phyloP scores from a whole-genome alignment of 2,113 vertebrate genomes.

The Nothoprocta pentlandii region DNA sequence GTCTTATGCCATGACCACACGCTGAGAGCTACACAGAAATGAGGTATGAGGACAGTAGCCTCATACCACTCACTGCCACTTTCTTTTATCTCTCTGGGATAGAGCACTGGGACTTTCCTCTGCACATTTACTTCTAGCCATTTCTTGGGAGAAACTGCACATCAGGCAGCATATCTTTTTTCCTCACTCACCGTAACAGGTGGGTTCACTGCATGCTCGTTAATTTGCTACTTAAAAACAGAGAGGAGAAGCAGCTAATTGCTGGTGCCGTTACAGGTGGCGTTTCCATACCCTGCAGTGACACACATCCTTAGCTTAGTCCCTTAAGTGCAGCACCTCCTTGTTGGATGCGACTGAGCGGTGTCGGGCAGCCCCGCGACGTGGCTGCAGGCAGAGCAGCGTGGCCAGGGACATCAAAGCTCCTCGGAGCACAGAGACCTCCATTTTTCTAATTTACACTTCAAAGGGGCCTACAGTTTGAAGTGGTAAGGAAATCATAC shows the following conservation, averaged over 20 bases:
- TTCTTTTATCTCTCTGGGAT: not conserved
- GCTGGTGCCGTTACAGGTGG: not conserved
- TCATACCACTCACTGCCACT: not conserved
- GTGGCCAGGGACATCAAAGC: not conserved
- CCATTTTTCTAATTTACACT: constrained; percentile 73
- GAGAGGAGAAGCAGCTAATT: constrained; percentile 35
- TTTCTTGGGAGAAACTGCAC: not conserved
- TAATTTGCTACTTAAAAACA: constrained; percentile 47
- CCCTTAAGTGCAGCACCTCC: not conserved
- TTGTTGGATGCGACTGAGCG: not conserved
- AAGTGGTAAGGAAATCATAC: constrained; percentile 72
- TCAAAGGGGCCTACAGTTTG: constrained; percentile 65
- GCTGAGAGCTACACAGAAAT: not conserved
- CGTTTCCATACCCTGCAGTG: not conserved
- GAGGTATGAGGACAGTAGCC: fast-evolving
- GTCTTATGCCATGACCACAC: not conserved
- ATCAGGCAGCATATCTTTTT: not conserved
- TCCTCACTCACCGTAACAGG: not conserved
- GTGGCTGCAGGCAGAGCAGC: not conserved
- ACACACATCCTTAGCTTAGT: not conserved
- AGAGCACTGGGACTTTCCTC: not conserved
- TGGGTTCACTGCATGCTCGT: not conserved
- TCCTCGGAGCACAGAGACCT: constrained; percentile 27
- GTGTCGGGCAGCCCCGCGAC: not conserved
- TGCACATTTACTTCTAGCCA: not conserved